Conservation (phyloP, 2,888 invertebrate species). For the Caenorhabditis sulstoni region DNA sequence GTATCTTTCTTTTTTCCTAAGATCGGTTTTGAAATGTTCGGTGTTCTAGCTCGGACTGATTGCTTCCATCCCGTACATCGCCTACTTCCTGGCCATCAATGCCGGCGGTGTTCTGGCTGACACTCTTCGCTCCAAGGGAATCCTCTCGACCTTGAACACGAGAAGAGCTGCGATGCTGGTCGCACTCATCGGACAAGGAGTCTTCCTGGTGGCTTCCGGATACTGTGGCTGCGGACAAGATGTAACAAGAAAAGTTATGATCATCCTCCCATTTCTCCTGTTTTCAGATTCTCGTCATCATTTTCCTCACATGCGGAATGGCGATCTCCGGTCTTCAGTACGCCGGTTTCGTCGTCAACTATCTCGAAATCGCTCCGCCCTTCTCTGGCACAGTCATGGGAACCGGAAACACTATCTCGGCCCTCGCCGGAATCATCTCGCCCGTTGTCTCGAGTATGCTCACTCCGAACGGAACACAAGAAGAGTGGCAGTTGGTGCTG, state of each 20-base stretch:
- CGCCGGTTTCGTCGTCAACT: conserved; percentile 80
- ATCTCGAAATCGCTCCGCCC: conserved; percentile 80
- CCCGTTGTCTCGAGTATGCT: conserved; percentile 76
- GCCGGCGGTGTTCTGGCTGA: conserved; percentile 79
- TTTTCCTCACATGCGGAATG: conserved; percentile 75
- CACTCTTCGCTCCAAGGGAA: conserved; percentile 67
- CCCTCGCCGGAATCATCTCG: conserved; percentile 80
- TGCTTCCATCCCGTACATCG: conserved; percentile 80
- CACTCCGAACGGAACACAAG: conserved; percentile 75
- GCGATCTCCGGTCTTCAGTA: conserved; percentile 80
- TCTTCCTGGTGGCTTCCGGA: conserved; percentile 78
- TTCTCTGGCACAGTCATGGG: conserved; percentile 78
- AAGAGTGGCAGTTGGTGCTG: conserved; percentile 80
- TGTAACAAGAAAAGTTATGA: conserved; percentile 4
- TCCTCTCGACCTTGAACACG: conserved; percentile 78
- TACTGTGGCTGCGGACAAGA: conserved; percentile 80
- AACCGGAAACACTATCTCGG: conserved; percentile 80
- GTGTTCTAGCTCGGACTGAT: conserved; percentile 77
- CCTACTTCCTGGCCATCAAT: conserved; percentile 80
- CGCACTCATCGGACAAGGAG: conserved; percentile 78
- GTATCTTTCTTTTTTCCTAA: conserved; percentile 56
- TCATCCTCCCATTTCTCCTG: too few species aligned
- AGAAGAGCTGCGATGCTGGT: conserved; percentile 79
- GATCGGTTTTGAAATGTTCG: too few species aligned
- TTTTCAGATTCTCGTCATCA: conserved; percentile 71